Evolutionary conservation across 2,113 vertebrate species (phyloP), one percentile per base, ranked within the genome.

Genomic region (Corythaeola cristata): DNA sequence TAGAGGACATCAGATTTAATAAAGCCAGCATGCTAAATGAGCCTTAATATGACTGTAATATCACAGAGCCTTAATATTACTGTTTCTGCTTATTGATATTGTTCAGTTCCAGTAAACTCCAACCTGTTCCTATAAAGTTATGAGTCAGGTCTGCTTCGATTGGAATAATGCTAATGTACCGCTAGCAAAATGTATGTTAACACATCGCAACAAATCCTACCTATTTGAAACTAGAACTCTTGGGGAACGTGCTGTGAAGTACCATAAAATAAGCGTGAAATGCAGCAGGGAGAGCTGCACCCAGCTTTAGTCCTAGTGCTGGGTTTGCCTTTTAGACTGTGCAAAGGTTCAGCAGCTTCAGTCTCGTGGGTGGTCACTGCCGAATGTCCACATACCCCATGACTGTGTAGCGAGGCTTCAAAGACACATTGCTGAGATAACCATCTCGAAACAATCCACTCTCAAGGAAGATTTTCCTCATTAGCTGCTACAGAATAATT

Each of bases 31-130:
- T 3, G 11, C 15, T 85, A 83, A 92, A 92, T 63, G 41, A 93
- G 56, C 62, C 47, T 44, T 44, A 44, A 44, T 44, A 44, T 44
- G 41, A 44, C 41, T 44, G 41, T 44, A 44, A 20, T 56, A 71
- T 75, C 74, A 83, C 52, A 88, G 30, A 82, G 52, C 37, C 32
- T 74, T 88, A n/a, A 67, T 84, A 59, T 77, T 75, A 58, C 64
- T 81, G 35, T 10, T 72, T 37, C 28, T 81, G 60, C 67, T 95
- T 89, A 77, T 74, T 84, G 83, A 52, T 75, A 39, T 15, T 82
- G 49, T 22, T 87, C 27, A 44, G 26, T 96, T 96, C 94, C 81
- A 73, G 71, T 72, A 90, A 94, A 91, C 26, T 81, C 44, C 66
- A 90, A 22, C 56, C n/a, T 73, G 3, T 75, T 95, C 58, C 59